Evolutionary conservation across 2,888 invertebrate genomes (phyloP), one percentile per base, ranked within the genome.

Genomic region (Corbicula japonica): DNA sequence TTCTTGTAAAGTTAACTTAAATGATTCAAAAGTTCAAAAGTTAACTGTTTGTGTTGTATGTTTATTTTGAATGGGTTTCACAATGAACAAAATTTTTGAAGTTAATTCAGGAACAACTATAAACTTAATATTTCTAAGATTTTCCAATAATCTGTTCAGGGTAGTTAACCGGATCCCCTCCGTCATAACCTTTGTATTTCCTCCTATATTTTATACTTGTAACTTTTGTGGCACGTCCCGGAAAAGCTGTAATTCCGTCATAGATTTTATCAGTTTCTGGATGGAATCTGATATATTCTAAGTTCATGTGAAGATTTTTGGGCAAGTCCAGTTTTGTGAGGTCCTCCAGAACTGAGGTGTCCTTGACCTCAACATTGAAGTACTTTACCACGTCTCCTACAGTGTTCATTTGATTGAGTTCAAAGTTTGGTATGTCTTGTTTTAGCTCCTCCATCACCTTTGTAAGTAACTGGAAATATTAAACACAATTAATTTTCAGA

Each of bases 301-400:
- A 94, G 91, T 97, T 96, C 3, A 98, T 95, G 92, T 98, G 96
- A 32, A 99, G 93, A 94, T 99, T 99, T 89, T 96, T 96, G 0
- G 98, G 98, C 63, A 98, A 93, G 35, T 97, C 96, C 61, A 89
- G 65, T 66, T 88, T 88, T 21, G 87, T 61, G 26, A 92, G 68
- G 66, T 92, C 91, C 52, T 92, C 92, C 35, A 88, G 86, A 15
- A 81, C 38, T 5, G 90, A 85, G 0, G 88, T 87, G 60, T 89
- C 89, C 26, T 74, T 75, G 5, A 92, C 90, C 61, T 88, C 89
- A 3, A 86, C 89, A 15, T 80, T 75, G 74, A 91, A 92, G 73
- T 84, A 92, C 28, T 80, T 48, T n/a, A 92, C 72, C 8, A 87
- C 90, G 75, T 92, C 91, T 21, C 82, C 95, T 65, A 97, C 95